Evolutionary conservation across 2,888 invertebrate species (phyloP).

Genomic region (Caenorhabditis zanzibari): DNA sequence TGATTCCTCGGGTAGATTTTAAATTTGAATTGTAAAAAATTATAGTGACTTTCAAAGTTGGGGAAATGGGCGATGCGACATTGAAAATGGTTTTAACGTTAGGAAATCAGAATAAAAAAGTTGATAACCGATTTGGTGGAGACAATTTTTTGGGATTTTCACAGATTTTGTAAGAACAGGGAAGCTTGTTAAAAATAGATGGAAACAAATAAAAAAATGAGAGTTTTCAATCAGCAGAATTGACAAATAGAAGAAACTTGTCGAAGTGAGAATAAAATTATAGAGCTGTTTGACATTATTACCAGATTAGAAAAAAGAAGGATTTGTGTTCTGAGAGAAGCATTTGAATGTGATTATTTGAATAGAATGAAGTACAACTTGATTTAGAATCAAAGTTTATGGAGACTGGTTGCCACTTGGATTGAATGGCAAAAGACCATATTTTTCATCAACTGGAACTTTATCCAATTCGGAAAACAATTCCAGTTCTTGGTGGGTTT

Average conservation of each 20-base stretch:
- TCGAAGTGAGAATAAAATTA: too few relatives aligned
- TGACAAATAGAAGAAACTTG: conserved; percentile 30
- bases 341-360: background rate
- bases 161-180: conserved; percentile 24
- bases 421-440: conserved; percentile 48
- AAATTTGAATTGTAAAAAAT: too few relatives aligned
- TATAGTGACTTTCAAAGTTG: too few relatives aligned
- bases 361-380: conserved; percentile 6
- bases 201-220: background rate
- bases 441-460: conserved; percentile 47
- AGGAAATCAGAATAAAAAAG: too few relatives aligned
- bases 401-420: conserved; percentile 31
- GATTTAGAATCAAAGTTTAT: background rate
- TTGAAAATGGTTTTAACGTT: too few relatives aligned
- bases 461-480: conserved; percentile 48
- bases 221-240: background rate
- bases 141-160: conserved; percentile 37
- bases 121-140: conserved; percentile 31
- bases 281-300: too few relatives aligned
- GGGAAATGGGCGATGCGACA: too few relatives aligned
- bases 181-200: conserved; percentile 6
- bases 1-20: too few relatives aligned
- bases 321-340: background rate
- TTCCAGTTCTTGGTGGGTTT: conserved; percentile 50
- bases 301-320: too few relatives aligned